Base-by-base conservation (phyloP, 64 coral and sea anemone genomes). In the Stylophora pistillata region DNA sequence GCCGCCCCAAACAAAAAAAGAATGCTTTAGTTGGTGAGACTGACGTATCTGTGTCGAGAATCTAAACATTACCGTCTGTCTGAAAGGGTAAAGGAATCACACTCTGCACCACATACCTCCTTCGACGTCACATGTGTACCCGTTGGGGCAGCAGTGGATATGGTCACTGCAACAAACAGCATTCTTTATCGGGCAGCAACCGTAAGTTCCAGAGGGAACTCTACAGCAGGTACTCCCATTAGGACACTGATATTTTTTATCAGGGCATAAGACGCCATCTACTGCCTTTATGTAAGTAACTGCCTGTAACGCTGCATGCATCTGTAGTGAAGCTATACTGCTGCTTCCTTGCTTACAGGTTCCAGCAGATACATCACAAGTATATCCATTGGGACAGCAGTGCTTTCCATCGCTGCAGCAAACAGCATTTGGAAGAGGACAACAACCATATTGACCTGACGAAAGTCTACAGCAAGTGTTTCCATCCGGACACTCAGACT, bases 181-280 rank as follows among this genome's bases (percentile, higher is more conserved):
- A 2, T 88, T 60, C 58, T 88, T 88, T 58, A 95, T 62, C 26
- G 93, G 93, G 70, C 93, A 95, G 55, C 93, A 95, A 18, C 93
- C 93, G 33, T 80, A 95, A 34, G 70, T 16, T 53, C 89, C 93
- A 14, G 88, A 91, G 12, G 64, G 47, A 20, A 91, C 56, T 81
- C 90, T 75, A 18, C 88, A 90, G 47, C 93, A 94, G 0, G 93
- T 89, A 30, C 85, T 91, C n/a, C 89, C 89, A 58, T 77, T 18
- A 41, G 78, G 92, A 74, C 92, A 94, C 37, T 89, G 5, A 6
- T 78, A 27, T 28, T 55, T 0, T 10, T 21, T 53, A 59, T 21
- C 92, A 9, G 79, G 92, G 55, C 92, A 94, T 23, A 82, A 9
- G 5, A 86, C 52, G 10, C 16, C 66, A 0, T 20, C 16, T 72